phyloP scores from a whole-genome alignment of 2,888 invertebrate genomes.

The Drosophila neonasuta region DNA sequence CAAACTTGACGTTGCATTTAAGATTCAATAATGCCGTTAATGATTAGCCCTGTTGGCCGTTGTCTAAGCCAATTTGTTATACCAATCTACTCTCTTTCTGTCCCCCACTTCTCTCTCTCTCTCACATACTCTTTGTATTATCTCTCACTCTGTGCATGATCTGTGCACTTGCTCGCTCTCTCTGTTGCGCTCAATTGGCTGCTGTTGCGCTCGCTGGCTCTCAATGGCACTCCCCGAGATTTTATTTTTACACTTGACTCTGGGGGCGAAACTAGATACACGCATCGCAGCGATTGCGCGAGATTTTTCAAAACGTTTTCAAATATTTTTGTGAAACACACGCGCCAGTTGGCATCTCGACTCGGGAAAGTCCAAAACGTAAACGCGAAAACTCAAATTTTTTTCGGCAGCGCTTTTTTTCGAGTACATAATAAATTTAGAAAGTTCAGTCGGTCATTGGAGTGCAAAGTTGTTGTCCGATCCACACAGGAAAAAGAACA shows the following conservation, averaged over 20 bases:
- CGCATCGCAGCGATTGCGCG: slow-evolving; percentile 30
- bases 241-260: slow-evolving; percentile 77
- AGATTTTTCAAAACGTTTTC: slow-evolving; percentile 60
- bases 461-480: slow-evolving; percentile 54
- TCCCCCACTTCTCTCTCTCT: slow-evolving; percentile 18
- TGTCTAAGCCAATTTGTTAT: slow-evolving; percentile 51
- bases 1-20: slow-evolving; percentile 54
- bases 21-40: slow-evolving; percentile 64
- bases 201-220: slow-evolving; percentile 26
- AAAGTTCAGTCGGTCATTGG: slow-evolving; percentile 81
- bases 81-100: slow-evolving; percentile 10
- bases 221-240: slow-evolving; percentile 54
- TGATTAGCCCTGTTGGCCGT: slow-evolving; percentile 58
- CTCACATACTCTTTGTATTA: slow-evolving; percentile 1
- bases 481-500: neutral
- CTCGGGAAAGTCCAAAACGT: slow-evolving; percentile 80
- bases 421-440: slow-evolving; percentile 44
- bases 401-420: slow-evolving; percentile 19
- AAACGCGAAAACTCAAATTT: slow-evolving; percentile 49
- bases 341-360: slow-evolving; percentile 80
- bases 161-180: slow-evolving; percentile 15
- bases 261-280: slow-evolving; percentile 75
- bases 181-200: slow-evolving; percentile 35
- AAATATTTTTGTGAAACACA: slow-evolving; percentile 64
- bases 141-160: slow-evolving; percentile 2